Evolutionary conservation across 2,113 vertebrate species (phyloP), one percentile per base, ranked within the genome.

Genomic region (Phyllostomus hastatus): DNA sequence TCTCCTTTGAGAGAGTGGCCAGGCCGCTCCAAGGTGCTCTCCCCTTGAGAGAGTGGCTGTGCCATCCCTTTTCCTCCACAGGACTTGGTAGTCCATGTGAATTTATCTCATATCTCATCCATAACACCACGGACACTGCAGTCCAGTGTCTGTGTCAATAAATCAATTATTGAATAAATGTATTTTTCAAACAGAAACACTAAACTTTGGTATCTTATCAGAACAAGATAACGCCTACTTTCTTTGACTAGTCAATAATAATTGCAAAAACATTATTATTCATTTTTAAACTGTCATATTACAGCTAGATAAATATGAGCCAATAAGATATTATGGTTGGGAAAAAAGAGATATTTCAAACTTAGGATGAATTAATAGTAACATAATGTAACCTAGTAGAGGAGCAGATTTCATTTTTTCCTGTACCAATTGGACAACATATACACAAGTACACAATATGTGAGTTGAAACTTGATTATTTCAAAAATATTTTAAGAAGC

Each of bases 101-200:
- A 43, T 43, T 43, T 43, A 43, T 43, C 4, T 43, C 8, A 5
- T 43, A 43, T 43, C 43, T 43, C 43, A 43, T 43, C 43, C 43
- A 9, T 43, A 43, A 43, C 8, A 9, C 43, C 43, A 43, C 43
- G 43, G 43, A 43, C 43, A 43, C 43, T 43, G 43, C 43, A 43
- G 43, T 1, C 43, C 43, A 43, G 43, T 43, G 43, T 43, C 43
- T 9, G 8, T 7, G 43, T 43, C 43, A 43, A 91, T 89, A 95
- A 93, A 61, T 96, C 86, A 93, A 26, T 35, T 41, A 26, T 64
- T 92, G 78, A 96, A 82, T 83, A 91, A 96, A 90, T 54, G 26
- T 93, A 43, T 93, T 93, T 93, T 90, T 88, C 17, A 50, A 78
- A 90, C 73, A 31, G 7, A 95, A 61, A 33, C 20, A 82, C 17